A percentile compares a stretch with the other conserved stretches of the same genome.
These are phyloP conservation scores for Anomalospiza imberbis DNA, from an alignment of 2,797 vertebrate species.

Conservation along the genomic window DNA sequence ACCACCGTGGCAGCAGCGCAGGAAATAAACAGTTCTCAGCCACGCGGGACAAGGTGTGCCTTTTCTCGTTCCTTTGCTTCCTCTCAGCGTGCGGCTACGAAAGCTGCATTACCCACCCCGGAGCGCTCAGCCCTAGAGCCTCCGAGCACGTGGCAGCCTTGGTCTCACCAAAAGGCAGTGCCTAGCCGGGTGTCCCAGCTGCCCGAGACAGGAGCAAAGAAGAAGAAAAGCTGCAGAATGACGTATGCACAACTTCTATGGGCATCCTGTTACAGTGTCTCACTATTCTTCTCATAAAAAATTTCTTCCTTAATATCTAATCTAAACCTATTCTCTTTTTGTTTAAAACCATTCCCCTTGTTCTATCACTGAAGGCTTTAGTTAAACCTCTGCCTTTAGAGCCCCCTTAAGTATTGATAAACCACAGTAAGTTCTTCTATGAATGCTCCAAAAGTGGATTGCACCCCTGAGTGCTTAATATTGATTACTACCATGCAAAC, in stretches of 20 bases:
- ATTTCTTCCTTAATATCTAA: background rate
- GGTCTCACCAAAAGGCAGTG: too few relatives aligned
- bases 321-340: background rate
- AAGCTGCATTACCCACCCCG: too few relatives aligned
- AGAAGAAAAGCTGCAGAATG: too few relatives aligned
- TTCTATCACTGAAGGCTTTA: background rate
- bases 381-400: background rate
- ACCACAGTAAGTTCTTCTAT: background rate
- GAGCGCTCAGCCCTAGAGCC: too few relatives aligned
- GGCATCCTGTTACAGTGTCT: background rate
- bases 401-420: rapidly evolving
- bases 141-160: too few relatives aligned
- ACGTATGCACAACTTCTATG: background rate
- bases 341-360: background rate
- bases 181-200: too few relatives aligned
- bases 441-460: background rate
- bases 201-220: too few relatives aligned
- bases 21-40: too few relatives aligned
- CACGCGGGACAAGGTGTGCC: too few relatives aligned
- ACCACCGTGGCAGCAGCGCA: too few relatives aligned
- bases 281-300: background rate
- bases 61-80: too few relatives aligned
- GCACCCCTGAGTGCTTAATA: background rate
- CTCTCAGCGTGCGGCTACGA: too few relatives aligned
- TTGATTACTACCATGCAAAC: background rate